Evolutionary conservation across 1,140 invertebrate genomes (phyloP), one percentile per base, ranked within the genome.

Genomic region (Drosophila watanabei): DNA sequence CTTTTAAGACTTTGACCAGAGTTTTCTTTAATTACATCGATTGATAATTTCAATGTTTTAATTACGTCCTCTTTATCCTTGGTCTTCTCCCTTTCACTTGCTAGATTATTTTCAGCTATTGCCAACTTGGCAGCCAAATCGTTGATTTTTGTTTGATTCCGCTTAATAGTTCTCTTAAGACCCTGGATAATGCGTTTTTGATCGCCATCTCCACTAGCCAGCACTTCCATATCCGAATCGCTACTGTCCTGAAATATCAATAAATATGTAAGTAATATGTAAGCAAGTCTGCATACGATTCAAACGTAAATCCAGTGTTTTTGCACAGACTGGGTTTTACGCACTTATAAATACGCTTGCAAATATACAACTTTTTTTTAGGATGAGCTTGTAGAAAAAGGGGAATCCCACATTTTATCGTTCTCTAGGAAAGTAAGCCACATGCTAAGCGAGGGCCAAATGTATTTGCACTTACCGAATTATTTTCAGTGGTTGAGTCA

Each of bases 41-140:
- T 35, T 54, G 13, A 54, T 35, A 54, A 54, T 20, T 35, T 54
- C 4, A 56, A 56, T 20, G 52, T 16, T 9, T 56, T 56, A 37
- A 56, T 56, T 20, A 56, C 2, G 35, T 56, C 52, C 7, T 37
- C 32, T 37, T 56, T 56, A 37, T 56, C 52, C 13, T 37, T 37
- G 8, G 18, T 37, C 18, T 35, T 56, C 37, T 56, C 52, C 18
- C 9, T 56, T 56, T 56, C 52, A 20, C 13, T 14, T 20, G 52
- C 13, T 5, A 56, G 2, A 24, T 24, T 35, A 24, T 14, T 20
- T 14, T 56, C 52, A 37, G 52, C 7, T 24, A 37, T 56, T 37
- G 3, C 9, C 18, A 56, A 35, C 33, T 35, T 56, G 13, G 32
- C 13, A 35, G 33, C 0, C 4, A 56, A 4, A 37, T 56, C 18